Evolutionary conservation across 2,888 invertebrate genomes (phyloP).

Genomic region (Rapana venosa): DNA sequence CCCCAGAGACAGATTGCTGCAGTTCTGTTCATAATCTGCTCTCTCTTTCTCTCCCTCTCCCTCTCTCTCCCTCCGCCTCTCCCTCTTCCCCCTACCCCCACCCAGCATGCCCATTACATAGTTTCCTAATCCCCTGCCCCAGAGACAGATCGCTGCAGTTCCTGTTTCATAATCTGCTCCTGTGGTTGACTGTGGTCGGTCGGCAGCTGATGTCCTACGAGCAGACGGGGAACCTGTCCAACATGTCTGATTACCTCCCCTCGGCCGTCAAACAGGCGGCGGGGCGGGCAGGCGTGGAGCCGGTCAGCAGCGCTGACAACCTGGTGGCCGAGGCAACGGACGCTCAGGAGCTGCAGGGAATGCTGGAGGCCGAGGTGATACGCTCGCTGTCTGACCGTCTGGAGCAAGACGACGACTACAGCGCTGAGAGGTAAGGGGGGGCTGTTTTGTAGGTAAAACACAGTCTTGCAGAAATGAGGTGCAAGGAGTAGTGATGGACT

Average conservation of each 20-base stretch:
- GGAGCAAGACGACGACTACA: conserved; percentile 79
- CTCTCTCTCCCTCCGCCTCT: too few relatives aligned
- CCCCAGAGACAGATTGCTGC: too few relatives aligned
- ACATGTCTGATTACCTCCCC: conserved; percentile 69
- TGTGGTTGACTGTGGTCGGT: conserved; percentile 33
- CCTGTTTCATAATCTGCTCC: too few relatives aligned
- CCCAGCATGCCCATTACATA: too few relatives aligned
- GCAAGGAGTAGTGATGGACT: too few relatives aligned
- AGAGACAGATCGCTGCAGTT: too few relatives aligned
- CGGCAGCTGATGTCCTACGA: conserved; percentile 73
- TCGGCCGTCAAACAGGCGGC: conserved; percentile 80
- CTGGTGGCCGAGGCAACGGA: conserved; percentile 80
- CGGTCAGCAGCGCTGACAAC: conserved; percentile 79
- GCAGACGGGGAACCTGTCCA: conserved; percentile 63
- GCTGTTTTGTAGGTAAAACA: too few relatives aligned
- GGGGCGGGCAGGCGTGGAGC: conserved; percentile 80
- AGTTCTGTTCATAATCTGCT: too few relatives aligned
- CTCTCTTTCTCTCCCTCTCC: too few relatives aligned
- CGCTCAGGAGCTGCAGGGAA: conserved; percentile 80
- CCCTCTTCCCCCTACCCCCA: too few relatives aligned
- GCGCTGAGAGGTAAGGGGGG: conserved; percentile 67
- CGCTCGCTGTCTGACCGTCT: conserved; percentile 80
- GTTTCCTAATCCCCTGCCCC: too few relatives aligned
- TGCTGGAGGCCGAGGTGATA: conserved; percentile 81
- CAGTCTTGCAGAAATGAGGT: too few relatives aligned